These are phyloP conservation scores for Ceyx melanurus DNA, from an alignment of 2,113 vertebrate species.

Conservation along the genomic window DNA sequence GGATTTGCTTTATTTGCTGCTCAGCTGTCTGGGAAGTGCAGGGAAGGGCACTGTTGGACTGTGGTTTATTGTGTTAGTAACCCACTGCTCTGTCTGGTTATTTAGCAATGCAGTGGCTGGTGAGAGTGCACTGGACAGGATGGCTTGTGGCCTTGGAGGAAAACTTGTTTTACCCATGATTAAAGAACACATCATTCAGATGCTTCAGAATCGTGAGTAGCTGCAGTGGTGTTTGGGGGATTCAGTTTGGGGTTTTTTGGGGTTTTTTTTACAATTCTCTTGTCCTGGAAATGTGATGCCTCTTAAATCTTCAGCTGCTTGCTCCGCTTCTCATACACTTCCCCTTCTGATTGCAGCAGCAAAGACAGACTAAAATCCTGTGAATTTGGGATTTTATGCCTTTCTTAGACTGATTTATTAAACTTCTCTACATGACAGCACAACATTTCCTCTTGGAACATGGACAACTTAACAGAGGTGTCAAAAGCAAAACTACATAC, in stretches of 20 bases:
- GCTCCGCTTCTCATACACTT: background rate
- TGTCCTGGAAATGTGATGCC: background rate
- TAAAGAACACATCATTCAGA: slow-evolving; percentile 98
- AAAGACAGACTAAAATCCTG: background rate
- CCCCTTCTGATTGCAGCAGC: background rate
- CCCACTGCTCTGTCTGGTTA: background rate
- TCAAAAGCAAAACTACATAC: background rate
- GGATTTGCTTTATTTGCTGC: too few relatives aligned
- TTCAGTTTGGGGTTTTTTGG: too few relatives aligned
- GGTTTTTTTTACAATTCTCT: background rate
- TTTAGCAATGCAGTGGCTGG: slow-evolving; percentile 95
- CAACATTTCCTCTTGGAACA: background rate
- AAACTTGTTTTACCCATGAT: slow-evolving; percentile 97
- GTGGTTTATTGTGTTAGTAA: background rate
- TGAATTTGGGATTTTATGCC: background rate
- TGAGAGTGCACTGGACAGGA: slow-evolving; percentile 94
- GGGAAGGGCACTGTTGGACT: background rate
- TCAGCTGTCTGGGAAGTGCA: background rate
- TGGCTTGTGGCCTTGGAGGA: slow-evolving; percentile 95
- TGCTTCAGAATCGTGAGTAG: slow-evolving; percentile 96
- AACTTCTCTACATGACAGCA: background rate
- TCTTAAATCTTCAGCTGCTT: background rate
- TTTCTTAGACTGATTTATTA: background rate
- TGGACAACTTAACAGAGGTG: background rate
- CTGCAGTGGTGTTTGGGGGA: background rate